Percentiles rank a stretch among this genome's conserved stretches.
phyloP scores from a whole-genome alignment of 2,888 invertebrate genomes.

The Sarcophaga carnaria region DNA sequence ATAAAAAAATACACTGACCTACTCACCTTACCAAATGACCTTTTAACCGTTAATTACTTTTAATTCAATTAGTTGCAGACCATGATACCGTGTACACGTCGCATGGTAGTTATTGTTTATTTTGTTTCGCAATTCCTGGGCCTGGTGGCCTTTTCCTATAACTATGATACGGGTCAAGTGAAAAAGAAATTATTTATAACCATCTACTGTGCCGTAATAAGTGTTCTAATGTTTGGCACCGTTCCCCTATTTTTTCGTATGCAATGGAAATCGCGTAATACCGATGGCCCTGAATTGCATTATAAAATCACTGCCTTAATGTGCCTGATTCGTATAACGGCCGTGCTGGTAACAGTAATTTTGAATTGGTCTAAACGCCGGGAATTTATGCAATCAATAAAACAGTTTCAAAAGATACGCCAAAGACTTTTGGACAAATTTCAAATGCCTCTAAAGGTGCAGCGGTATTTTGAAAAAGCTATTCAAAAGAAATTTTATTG shows the following conservation, averaged over 20 bases:
- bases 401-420: slow-evolving; percentile 14
- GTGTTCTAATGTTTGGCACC: slow-evolving; percentile 14
- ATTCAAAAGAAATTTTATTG: slow-evolving; percentile 44
- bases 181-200: slow-evolving; percentile 7
- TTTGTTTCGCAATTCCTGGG: slow-evolving; percentile 31
- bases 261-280: neutral
- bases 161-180: slow-evolving; percentile 19
- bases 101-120: slow-evolving; percentile 35
- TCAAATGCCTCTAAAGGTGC: slow-evolving; percentile 10
- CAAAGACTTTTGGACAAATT: slow-evolving; percentile 14
- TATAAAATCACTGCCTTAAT: slow-evolving; percentile 31
- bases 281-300: slow-evolving; percentile 19
- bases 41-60: neutral
- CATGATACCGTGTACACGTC: slow-evolving; percentile 47
- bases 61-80: neutral
- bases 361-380: slow-evolving; percentile 53
- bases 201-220: slow-evolving; percentile 25
- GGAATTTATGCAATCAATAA: slow-evolving; percentile 21
- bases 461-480: slow-evolving; percentile 31
- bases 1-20: neutral
- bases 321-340: slow-evolving; percentile 20
- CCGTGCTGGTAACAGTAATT: slow-evolving; percentile 19
- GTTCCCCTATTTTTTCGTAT: slow-evolving; percentile 11
- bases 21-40: neutral
- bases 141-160: slow-evolving; percentile 28